Conservation (phyloP, 1,140 invertebrate genomes). For the Penaeus vannamei region DNA sequence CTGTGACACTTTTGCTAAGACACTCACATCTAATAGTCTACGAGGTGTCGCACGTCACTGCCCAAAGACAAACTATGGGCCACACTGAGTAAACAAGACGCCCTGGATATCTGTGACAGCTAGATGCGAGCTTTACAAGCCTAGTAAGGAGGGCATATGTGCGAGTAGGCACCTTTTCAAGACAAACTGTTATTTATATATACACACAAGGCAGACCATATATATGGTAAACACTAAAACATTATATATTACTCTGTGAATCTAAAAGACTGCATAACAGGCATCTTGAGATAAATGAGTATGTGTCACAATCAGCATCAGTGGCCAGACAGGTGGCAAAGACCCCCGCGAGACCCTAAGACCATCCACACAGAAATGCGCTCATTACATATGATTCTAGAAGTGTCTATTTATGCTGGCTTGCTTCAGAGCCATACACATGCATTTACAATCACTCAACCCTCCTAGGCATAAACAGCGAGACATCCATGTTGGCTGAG, state of each 20-base stretch:
- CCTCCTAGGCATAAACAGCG: conserved; percentile 9
- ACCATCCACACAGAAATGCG: conserved; percentile 20
- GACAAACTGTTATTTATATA: conserved; percentile 44
- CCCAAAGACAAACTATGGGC: conserved; percentile 18
- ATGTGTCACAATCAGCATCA: conserved; percentile 54
- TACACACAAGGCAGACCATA: conserved; percentile 57
- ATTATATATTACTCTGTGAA: conserved; percentile 56
- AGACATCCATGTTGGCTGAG: conserved; percentile 62
- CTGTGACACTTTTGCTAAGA: conserved; percentile 48
- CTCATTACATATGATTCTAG: not conserved
- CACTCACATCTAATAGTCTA: conserved; percentile 22
- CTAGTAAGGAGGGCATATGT: conserved; percentile 55
- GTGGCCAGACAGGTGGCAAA: conserved; percentile 22
- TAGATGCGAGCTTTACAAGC: conserved; percentile 40
- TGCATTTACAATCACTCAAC: conserved; percentile 24
- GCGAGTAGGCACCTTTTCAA: conserved; percentile 51
- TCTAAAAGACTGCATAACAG: conserved; percentile 57
- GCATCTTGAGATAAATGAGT: conserved; percentile 58
- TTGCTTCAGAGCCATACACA: conserved; percentile 20
- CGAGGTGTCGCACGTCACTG: no score
- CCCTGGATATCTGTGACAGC: conserved; percentile 28
- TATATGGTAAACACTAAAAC: conserved; percentile 56
- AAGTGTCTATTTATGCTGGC: conserved; percentile 40
- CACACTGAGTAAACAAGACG: conserved; percentile 29
- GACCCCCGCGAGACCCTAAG: not conserved